Percentiles rank a stretch among this genome's conserved stretches.
These are phyloP conservation scores for Peromyscus attwateri DNA, from an alignment of 2,797 vertebrate genomes.

Conservation along the genomic window DNA sequence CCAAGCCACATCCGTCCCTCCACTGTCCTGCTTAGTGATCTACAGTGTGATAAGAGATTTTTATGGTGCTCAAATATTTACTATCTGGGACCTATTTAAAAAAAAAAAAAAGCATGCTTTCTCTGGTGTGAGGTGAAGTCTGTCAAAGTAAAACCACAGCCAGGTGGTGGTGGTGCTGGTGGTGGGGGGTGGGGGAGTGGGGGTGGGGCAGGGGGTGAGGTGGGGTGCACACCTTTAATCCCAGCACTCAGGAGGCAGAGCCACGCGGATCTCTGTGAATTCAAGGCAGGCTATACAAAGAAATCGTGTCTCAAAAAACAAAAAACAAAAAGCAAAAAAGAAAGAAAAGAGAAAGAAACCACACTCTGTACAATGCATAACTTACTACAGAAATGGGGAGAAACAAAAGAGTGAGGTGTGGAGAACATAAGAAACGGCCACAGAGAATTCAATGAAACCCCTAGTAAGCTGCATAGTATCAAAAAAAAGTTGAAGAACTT, in stretches of 20 bases:
- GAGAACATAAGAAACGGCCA: constrained; percentile 30
- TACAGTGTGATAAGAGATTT: not conserved
- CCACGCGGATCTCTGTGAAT: not conserved
- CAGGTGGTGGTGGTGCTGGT: too few species aligned
- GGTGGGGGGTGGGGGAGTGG: not conserved
- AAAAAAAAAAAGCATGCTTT: not conserved
- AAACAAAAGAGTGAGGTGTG: not conserved
- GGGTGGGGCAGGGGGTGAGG: too few species aligned
- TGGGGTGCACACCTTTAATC: not conserved
- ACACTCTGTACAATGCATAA: not conserved
- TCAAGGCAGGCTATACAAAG: not conserved
- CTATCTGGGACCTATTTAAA: not conserved
- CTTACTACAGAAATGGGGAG: not conserved
- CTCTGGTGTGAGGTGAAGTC: not conserved
- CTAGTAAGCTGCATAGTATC: not conserved
- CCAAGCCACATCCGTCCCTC: not conserved
- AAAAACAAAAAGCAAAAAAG: not conserved
- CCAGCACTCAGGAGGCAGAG: not conserved
- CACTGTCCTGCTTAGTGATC: not conserved
- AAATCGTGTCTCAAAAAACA: not conserved
- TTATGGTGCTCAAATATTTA: not conserved
- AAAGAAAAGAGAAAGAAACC: not conserved
- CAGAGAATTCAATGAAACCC: constrained; percentile 8
- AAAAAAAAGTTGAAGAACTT: not conserved
- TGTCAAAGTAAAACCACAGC: not conserved